Conservation (phyloP, 2,113 vertebrate genomes). For the Chaetura pelagica region DNA sequence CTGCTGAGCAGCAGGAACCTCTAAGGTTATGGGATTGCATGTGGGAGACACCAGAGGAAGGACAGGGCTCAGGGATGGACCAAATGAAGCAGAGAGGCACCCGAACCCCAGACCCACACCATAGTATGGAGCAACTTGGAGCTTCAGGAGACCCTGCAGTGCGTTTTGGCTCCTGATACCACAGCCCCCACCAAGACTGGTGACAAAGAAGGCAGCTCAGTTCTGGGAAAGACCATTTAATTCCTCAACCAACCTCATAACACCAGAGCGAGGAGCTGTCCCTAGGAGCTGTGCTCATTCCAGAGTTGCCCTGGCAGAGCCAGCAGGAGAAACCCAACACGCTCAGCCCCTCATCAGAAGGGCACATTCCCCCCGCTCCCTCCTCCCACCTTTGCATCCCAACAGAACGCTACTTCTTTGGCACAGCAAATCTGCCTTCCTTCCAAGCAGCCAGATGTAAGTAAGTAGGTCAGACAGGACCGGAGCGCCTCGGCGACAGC, state of each 20-base stretch:
- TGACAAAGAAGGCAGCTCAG: rapidly evolving
- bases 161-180: too few relatives aligned
- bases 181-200: rapidly evolving
- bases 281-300: background rate
- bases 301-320: background rate
- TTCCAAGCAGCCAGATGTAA: slow-evolving; percentile 10
- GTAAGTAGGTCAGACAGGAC: background rate
- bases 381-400: background rate
- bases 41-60: background rate
- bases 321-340: background rate
- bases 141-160: background rate
- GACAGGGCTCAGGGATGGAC: background rate
- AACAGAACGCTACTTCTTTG: slow-evolving; percentile 4
- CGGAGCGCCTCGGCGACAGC: background rate
- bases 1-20: background rate
- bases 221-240: background rate
- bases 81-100: background rate
- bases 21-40: rapidly evolving
- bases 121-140: background rate
- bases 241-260: background rate
- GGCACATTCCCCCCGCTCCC: background rate
- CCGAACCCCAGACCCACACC: background rate
- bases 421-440: background rate
- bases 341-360: background rate
- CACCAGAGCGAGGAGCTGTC: background rate